phyloP scores from a whole-genome alignment of 2,113 vertebrate genomes.

The Hypanus sabinus region DNA sequence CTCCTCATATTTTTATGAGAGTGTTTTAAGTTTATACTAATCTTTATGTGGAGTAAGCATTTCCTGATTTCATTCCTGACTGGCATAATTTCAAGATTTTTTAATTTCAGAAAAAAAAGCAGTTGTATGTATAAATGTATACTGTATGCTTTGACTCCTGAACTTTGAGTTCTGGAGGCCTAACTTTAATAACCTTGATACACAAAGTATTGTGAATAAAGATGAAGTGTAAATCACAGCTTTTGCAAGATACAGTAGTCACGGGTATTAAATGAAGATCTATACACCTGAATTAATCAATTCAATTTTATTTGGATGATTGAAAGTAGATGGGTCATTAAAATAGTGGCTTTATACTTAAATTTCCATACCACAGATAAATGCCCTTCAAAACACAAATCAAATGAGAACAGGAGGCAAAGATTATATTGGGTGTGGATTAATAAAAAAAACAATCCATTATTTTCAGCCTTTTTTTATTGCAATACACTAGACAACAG shows the following conservation, averaged over 20 bases:
- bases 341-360: neutral
- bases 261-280: neutral
- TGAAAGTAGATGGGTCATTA: neutral
- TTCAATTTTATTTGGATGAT: slow-evolving; percentile 12
- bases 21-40: too few species aligned
- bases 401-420: neutral
- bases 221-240: neutral
- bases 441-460: slow-evolving; percentile 2
- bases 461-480: slow-evolving; percentile 31
- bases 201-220: neutral
- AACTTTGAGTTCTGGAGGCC: neutral
- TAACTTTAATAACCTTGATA: neutral
- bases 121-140: neutral
- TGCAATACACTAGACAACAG: slow-evolving; percentile 39
- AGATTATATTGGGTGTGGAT: neutral
- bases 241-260: neutral
- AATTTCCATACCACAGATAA: neutral
- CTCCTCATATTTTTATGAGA: too few species aligned
- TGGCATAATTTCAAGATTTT: neutral
- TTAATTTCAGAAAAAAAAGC: neutral
- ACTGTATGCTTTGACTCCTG: neutral
- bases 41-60: neutral
- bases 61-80: neutral
- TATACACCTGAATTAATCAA: neutral
- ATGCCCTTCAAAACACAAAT: neutral